Conservation (phyloP, 2,888 invertebrate genomes). For the Yponomeuta malinellus region DNA sequence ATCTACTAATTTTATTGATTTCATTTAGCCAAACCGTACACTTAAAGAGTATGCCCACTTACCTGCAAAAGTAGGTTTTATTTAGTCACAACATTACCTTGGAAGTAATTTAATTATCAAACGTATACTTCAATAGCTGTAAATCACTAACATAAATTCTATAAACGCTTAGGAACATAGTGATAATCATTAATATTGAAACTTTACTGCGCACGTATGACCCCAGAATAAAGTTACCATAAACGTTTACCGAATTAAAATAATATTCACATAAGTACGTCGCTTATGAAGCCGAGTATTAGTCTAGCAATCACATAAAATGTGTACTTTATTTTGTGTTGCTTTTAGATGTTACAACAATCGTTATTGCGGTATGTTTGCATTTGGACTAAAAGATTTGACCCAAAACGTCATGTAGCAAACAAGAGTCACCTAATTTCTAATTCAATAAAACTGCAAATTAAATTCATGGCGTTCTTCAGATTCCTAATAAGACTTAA, state of each 20-base stretch:
- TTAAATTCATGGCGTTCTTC: no score
- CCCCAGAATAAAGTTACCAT: slow-evolving; percentile 6
- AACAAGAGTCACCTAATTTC: background rate
- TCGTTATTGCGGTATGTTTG: background rate
- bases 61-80: background rate
- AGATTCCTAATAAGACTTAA: background rate
- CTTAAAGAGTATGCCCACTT: no score
- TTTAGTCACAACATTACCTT: background rate
- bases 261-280: slow-evolving; percentile 10
- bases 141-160: background rate
- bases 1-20: no score
- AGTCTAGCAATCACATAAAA: slow-evolving; percentile 11
- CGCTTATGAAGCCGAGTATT: slow-evolving; percentile 4
- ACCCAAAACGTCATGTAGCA: background rate
- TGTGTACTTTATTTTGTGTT: background rate
- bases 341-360: slow-evolving; percentile 7
- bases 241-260: slow-evolving; percentile 6
- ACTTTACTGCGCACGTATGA: slow-evolving; percentile 5
- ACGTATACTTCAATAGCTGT: background rate
- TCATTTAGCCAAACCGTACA: no score
- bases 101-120: background rate
- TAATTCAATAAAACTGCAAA: background rate
- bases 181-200: slow-evolving; percentile 3
- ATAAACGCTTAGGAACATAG: background rate
- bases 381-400: background rate